phyloP scores from a whole-genome alignment of 2,888 invertebrate genomes.

The Fragum sueziense region DNA sequence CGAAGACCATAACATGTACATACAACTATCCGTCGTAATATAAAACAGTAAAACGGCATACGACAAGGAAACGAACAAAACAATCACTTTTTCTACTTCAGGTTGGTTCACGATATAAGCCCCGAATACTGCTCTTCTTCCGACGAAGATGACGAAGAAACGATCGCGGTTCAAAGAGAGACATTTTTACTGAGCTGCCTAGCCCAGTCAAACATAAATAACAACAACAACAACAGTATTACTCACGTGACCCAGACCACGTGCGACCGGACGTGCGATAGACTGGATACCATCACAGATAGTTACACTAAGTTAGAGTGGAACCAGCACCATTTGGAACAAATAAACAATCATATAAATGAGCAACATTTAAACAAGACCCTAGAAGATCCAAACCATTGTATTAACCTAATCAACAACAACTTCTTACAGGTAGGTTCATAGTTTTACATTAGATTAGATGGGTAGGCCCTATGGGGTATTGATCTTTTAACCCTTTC shows the following conservation, averaged over 20 bases:
- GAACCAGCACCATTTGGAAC: conserved; percentile 64
- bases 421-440: conserved; percentile 59
- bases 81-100: conserved; percentile 37
- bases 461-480: no score
- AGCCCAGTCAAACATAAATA: conserved; percentile 54
- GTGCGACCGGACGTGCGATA: conserved; percentile 44
- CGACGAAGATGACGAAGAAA: conserved; percentile 59
- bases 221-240: conserved; percentile 59
- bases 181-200: conserved; percentile 64
- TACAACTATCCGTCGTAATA: no score
- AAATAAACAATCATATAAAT: conserved; percentile 68
- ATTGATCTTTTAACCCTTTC: no score
- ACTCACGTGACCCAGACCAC: conserved; percentile 47
- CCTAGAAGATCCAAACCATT: conserved; percentile 43
- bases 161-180: conserved; percentile 58
- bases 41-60: no score
- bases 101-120: conserved; percentile 72
- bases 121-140: conserved; percentile 63
- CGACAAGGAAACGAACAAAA: no score
- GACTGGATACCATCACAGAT: conserved; percentile 46
- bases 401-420: conserved; percentile 58
- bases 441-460: no score
- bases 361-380: conserved; percentile 60
- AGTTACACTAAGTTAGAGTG: conserved; percentile 53
- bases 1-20: no score